Percentiles rank a stretch among this genome's conserved stretches.
Conservation (phyloP, 2,113 vertebrate species). For the Odocoileus virginianus region DNA sequence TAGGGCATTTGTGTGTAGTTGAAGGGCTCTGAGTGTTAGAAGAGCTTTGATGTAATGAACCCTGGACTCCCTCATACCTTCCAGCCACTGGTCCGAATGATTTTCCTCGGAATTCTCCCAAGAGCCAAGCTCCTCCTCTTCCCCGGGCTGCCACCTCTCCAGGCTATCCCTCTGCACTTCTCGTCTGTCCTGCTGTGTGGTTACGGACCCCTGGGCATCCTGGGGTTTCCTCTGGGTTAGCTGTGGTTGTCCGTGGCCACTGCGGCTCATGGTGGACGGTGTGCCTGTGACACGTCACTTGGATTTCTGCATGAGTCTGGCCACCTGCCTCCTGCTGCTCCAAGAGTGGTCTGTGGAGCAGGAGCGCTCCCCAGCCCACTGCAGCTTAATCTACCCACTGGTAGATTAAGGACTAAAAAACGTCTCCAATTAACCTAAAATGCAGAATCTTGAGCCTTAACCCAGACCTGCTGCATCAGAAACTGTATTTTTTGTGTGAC, state of each 20-base stretch:
- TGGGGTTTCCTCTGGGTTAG: not conserved
- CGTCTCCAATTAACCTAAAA: not conserved
- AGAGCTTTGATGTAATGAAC: not conserved
- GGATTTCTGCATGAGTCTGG: not conserved
- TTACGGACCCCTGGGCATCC: not conserved
- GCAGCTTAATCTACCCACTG: not conserved
- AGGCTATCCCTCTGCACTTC: not conserved
- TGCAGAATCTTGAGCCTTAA: not conserved
- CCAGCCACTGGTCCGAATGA: not conserved
- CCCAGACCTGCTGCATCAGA: not conserved
- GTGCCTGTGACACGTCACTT: not conserved
- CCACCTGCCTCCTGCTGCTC: fast-evolving
- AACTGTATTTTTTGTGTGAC: not conserved
- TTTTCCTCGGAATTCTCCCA: not conserved
- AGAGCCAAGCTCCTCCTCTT: not conserved
- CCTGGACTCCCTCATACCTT: not conserved
- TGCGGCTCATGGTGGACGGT: fast-evolving
- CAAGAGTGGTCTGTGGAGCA: not conserved
- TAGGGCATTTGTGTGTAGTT: not conserved
- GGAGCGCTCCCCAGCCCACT: not conserved
- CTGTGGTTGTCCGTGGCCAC: not conserved
- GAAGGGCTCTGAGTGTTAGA: not conserved
- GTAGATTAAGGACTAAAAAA: not conserved
- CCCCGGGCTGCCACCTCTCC: not conserved
- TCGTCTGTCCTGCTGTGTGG: not conserved